phyloP scores from a whole-genome alignment of 2,113 vertebrate genomes.

The Cyprinodon brontotheroides region DNA sequence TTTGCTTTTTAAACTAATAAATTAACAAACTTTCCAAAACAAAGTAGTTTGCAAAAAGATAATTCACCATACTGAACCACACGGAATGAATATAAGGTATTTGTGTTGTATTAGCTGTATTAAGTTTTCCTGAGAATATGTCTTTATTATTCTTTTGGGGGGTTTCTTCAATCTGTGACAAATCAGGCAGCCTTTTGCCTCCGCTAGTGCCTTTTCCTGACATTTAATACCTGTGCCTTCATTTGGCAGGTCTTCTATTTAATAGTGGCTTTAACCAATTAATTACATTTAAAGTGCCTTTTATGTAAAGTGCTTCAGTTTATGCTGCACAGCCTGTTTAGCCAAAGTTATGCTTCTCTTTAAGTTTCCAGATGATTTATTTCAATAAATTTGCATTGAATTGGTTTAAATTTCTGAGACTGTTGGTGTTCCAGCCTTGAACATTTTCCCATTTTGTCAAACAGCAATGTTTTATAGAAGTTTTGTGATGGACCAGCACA shows the following conservation, averaged over 20 bases:
- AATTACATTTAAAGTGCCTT: slow-evolving; percentile 66
- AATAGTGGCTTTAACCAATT: slow-evolving; percentile 1
- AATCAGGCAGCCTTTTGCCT: neutral
- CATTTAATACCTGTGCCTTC: slow-evolving; percentile 20
- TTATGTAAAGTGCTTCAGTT: slow-evolving; percentile 46
- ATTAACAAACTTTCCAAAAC: slow-evolving; percentile 37
- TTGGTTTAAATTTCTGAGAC: slow-evolving; percentile 5
- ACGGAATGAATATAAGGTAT: slow-evolving; percentile 31
- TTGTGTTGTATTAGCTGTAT: slow-evolving; percentile 12
- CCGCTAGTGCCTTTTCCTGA: slow-evolving; percentile 45
- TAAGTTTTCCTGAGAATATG: slow-evolving; percentile 1
- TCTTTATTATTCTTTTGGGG: slow-evolving; percentile 2
- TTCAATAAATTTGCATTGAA: slow-evolving; percentile 68
- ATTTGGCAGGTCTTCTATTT: slow-evolving; percentile 11
- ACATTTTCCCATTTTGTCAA: too few species aligned
- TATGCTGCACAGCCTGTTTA: slow-evolving; percentile 32
- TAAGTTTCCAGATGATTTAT: slow-evolving; percentile 54
- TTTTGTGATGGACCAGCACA: too few species aligned
- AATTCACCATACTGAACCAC: slow-evolving; percentile 22
- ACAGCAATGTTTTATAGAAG: too few species aligned
- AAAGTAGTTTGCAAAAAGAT: slow-evolving; percentile 27
- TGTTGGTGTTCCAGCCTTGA: neutral
- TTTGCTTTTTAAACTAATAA: slow-evolving; percentile 29
- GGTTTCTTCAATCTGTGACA: slow-evolving; percentile 16
- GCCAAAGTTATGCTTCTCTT: slow-evolving; percentile 50